These are phyloP conservation scores for Arctia plantaginis DNA, from an alignment of 2,888 invertebrate genomes.

Conservation along the genomic window DNA sequence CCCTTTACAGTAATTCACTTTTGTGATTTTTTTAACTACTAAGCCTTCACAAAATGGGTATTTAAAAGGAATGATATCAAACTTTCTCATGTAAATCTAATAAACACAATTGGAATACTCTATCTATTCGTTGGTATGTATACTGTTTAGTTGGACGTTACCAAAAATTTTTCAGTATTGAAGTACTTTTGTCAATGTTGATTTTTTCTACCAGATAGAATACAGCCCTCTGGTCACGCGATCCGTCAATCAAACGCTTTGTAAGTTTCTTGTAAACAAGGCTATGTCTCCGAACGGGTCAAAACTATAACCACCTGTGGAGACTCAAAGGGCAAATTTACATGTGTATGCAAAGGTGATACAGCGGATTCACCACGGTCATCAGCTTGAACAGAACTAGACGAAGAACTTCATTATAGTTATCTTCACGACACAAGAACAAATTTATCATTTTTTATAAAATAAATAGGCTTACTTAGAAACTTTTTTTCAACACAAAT, in stretches of 20 bases:
- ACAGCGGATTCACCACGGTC: neutral
- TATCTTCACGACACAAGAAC: too few relatives aligned
- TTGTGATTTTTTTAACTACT: too few relatives aligned
- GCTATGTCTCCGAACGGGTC: too few relatives aligned
- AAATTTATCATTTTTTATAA: too few relatives aligned
- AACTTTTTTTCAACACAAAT: too few relatives aligned
- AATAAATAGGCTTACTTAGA: too few relatives aligned
- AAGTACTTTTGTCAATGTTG: neutral
- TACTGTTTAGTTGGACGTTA: neutral
- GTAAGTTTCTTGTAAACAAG: slow-evolving; percentile 1
- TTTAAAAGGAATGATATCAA: neutral
- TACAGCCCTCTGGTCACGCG: neutral
- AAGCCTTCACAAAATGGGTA: too few relatives aligned
- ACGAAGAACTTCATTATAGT: neutral
- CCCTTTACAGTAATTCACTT: too few relatives aligned
- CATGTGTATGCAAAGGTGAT: neutral
- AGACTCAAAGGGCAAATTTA: neutral
- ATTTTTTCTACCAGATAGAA: neutral
- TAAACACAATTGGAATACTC: neutral
- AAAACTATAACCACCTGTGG: slow-evolving; percentile 3
- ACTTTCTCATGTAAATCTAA: neutral
- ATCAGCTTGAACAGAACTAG: neutral
- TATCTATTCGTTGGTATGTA: neutral
- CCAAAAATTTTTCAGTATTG: neutral
- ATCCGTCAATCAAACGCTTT: neutral